These are phyloP conservation scores for Eucidaris tribuloides DNA, from an alignment of 35 echinoderm and acorn worm species.

Conservation along the genomic window DNA sequence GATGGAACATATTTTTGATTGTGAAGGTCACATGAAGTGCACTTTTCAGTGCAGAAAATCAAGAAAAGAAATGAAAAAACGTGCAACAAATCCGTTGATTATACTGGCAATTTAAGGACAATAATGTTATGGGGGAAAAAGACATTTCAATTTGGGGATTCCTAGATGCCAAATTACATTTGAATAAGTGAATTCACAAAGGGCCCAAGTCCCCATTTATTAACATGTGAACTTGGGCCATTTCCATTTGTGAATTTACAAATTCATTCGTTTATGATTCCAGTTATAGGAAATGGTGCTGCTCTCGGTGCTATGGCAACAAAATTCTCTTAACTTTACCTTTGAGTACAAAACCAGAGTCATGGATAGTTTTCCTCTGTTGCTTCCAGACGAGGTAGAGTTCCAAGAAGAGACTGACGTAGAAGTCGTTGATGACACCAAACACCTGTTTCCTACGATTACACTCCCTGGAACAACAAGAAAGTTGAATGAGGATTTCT, in stretches of 20 bases:
- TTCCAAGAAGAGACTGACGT: constrained; percentile 67
- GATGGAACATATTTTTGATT: no score
- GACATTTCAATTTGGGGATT: not conserved
- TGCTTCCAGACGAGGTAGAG: constrained; percentile 83
- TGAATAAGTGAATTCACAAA: no score
- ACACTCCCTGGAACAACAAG: constrained; percentile 59
- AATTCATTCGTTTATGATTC: no score
- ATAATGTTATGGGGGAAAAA: not conserved
- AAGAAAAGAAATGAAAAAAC: no score
- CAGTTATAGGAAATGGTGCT: not conserved
- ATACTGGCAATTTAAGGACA: not conserved
- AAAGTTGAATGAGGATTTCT: not conserved
- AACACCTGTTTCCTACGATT: constrained; percentile 92
- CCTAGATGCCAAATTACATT: not conserved
- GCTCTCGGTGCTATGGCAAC: not conserved
- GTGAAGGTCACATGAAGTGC: no score
- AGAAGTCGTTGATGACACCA: constrained; percentile 88
- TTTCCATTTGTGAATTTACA: not conserved
- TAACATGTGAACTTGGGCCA: no score
- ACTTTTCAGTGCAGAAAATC: no score
- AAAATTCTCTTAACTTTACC: constrained; percentile 19
- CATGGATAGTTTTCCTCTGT: constrained; percentile 85
- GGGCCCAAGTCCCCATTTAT: no score
- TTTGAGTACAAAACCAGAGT: constrained; percentile 90
- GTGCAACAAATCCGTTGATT: not conserved